Evolutionary conservation across 2,888 invertebrate species (phyloP), one percentile per base, ranked within the genome.

Genomic region (Diadegma fenestrale): DNA sequence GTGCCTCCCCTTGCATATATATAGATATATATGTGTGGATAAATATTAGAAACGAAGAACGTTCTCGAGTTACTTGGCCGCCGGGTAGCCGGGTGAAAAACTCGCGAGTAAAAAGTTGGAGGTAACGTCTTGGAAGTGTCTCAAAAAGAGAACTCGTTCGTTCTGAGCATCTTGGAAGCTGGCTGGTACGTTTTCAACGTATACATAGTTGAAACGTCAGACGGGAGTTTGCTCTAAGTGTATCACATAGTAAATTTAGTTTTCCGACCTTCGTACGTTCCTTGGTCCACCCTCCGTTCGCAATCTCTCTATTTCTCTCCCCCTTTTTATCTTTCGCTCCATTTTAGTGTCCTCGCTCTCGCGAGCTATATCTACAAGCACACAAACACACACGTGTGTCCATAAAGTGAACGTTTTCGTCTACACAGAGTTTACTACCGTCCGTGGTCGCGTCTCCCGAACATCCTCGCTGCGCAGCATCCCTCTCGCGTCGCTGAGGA

Each of bases 191-290:
- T 69, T 69, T 71, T 68, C 19, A 26, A 12, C 66, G 33, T 43
- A 33, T 43, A 43, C 58, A 54, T 78, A 43, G 77, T 58, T 54
- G 48, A 45, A 48, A 80, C 51, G 76, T 80, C 83, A 80, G 81
- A 63, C 88, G 86, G 87, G 88, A 88, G 87, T 89, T 77, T 80
- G 77, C 90, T 92, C 91, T 93, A 93, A 93, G 93, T 93, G 92
- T 93, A 93, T 93, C 93, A 93, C 93, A 93, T 92, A 93, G 93
- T 93, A 93, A 93, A 94, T 93, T 93, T 92, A 92, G 92, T 94
- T 92, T 93, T 88, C 90, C 91, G 89, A 91, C 89, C 91, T 91
- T 88, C 89, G 85, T 78, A 75, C 84, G 82, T 75, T 63, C 71
- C 63, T 69, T 37, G 58, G 43, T 58, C 79, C 78, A 72, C 71